phyloP scores from a whole-genome alignment of 2,113 vertebrate genomes.

The Sitta europaea region DNA sequence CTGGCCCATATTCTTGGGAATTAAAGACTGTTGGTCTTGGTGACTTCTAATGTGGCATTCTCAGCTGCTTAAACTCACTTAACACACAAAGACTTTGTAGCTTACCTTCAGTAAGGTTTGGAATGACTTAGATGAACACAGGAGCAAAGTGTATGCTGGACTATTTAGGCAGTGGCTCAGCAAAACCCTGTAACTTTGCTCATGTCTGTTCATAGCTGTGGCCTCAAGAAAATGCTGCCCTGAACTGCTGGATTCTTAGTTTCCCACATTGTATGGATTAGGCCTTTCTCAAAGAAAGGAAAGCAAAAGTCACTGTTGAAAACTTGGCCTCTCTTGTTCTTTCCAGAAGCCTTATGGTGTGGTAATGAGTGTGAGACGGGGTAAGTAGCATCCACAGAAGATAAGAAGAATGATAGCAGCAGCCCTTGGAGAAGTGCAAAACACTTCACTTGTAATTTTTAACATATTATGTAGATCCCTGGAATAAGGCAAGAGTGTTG shows the following conservation, averaged over 20 bases:
- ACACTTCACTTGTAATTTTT: not conserved
- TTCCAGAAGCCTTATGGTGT: not conserved
- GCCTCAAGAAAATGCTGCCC: not conserved
- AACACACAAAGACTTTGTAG: not conserved
- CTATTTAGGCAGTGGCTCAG: not conserved
- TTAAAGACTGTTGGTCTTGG: not conserved
- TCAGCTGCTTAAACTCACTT: not conserved
- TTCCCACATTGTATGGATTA: accelerated
- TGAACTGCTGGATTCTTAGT: not conserved
- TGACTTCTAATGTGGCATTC: not conserved
- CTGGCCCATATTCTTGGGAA: not conserved
- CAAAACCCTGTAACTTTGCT: not conserved
- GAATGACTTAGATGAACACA: not conserved
- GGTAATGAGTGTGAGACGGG: not conserved
- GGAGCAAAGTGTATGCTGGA: not conserved
- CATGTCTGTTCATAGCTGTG: not conserved
- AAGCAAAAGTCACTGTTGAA: not conserved
- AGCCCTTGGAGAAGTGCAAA: not conserved
- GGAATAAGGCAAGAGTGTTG: not conserved
- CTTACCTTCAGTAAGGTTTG: not conserved
- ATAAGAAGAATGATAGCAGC: not conserved
- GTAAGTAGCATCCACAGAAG: not conserved
- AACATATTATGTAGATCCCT: not conserved
- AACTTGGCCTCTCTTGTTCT: not conserved
- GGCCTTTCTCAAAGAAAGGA: not conserved